These are phyloP conservation scores for Falco punctatus DNA, from an alignment of 2,113 vertebrate species.

Conservation along the genomic window DNA sequence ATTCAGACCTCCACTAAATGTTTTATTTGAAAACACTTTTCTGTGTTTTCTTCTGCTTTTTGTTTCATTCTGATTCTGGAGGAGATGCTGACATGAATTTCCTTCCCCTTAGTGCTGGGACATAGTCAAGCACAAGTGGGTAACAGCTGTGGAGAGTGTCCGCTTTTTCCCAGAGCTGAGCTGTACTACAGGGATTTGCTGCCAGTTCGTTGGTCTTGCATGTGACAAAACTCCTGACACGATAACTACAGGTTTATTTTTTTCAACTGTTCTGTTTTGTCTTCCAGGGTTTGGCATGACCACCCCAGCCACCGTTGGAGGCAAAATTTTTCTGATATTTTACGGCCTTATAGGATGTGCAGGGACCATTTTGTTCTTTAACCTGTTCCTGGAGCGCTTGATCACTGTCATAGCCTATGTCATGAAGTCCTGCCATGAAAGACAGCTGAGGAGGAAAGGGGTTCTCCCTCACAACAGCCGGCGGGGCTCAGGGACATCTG, in stretches of 20 bases:
- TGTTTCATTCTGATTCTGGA: not conserved
- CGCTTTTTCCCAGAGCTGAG: not conserved
- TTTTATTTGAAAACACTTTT: not conserved
- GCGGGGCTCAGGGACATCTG: slow-evolving; percentile 4
- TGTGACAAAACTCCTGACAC: not conserved
- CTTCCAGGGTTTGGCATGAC: slow-evolving; percentile 96
- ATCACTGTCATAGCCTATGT: slow-evolving; percentile 90
- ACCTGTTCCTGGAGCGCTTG: slow-evolving; percentile 95
- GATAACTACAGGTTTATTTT: not conserved
- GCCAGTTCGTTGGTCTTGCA: not conserved
- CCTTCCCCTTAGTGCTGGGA: not conserved
- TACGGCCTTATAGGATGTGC: slow-evolving; percentile 94
- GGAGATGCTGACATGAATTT: not conserved
- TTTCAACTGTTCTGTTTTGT: slow-evolving; percentile 58
- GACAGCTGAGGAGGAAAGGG: slow-evolving; percentile 80
- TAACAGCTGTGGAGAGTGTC: not conserved
- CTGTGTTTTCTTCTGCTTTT: slow-evolving; percentile 2
- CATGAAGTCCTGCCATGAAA: slow-evolving; percentile 87
- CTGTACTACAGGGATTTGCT: not conserved
- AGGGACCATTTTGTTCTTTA: slow-evolving; percentile 95
- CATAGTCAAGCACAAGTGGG: not conserved
- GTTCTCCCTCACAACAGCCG: slow-evolving; percentile 71
- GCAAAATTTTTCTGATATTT: slow-evolving; percentile 96
- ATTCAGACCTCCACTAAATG: not conserved
- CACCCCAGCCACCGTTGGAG: slow-evolving; percentile 89